A percentile compares a stretch with the other conserved stretches of the same genome.
phyloP scores from a whole-genome alignment of 2,113 vertebrate species.

The Cryptotis parvus region DNA sequence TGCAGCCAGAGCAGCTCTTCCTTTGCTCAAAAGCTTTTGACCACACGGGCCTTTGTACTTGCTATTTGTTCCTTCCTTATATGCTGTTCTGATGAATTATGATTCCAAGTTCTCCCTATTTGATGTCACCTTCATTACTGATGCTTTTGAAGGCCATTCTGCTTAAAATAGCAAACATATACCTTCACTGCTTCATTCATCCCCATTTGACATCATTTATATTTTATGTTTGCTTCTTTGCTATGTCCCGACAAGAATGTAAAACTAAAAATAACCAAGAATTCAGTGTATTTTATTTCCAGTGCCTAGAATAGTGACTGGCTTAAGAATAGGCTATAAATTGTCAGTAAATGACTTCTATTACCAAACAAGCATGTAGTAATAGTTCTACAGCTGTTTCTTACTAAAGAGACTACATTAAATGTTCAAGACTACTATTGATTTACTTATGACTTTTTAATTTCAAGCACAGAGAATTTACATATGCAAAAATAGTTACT shows the following conservation, averaged over 20 bases:
- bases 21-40: neutral
- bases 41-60: neutral
- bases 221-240: neutral
- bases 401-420: neutral
- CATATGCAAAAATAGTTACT: conserved; percentile 10
- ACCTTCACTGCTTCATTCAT: neutral
- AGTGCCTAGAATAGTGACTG: neutral
- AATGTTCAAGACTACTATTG: conserved; percentile 18
- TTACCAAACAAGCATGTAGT: neutral
- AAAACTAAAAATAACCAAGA: conserved; percentile 26
- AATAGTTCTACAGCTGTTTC: neutral
- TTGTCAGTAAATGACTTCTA: conserved; percentile 41
- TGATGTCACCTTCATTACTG: neutral
- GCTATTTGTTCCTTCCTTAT: neutral
- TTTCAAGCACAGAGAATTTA: neutral
- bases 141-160: neutral
- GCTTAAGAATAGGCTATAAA: conserved; percentile 1
- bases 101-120: neutral
- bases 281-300: neutral
- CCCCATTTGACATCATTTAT: neutral
- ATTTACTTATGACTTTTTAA: conserved; percentile 30
- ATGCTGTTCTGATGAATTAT: neutral
- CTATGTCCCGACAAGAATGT: neutral
- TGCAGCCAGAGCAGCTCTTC: neutral
- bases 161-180: neutral